Base-by-base conservation (phyloP, 2,888 invertebrate genomes). In the Pheosia tremula region DNA sequence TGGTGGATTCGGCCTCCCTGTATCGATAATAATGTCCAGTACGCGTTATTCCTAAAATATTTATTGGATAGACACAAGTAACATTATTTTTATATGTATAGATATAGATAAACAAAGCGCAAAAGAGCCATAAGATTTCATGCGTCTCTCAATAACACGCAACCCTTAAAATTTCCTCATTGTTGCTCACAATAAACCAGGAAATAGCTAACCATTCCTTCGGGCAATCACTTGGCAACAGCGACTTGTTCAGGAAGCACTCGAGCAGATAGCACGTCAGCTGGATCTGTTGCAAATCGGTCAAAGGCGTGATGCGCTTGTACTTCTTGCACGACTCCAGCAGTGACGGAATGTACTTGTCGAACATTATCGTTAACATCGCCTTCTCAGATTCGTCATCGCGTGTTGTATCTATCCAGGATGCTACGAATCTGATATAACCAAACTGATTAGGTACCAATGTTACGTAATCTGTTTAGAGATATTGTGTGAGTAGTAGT, bases 241-340 rank as follows among this genome's bases (percentile, higher is more conserved):
- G 96, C 61, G 95, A 94, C 8, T 96, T 96, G 0, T 96, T 97
- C 41, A 99, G 86, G 72, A 98, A 95, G 76, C 97, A 97, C 79
- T 98, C 98, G 4, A 99, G 93, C 47, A 99, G 90, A 81, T 96
- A 96, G 81, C 98, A 98, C 7, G 98, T 95, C 95, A 98, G 97
- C 85, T 97, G 96, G 58, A 99, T 95, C 82, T 98, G 98, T 60
- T 97, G 97, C 72, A 98, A 96, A 82, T 98, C 98, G 0, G 97
- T 97, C 36, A 99, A 95, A 0, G 98, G 98, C 0, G 98, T 98
- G 60, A 99, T 97, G 78, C 97, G 97, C 87, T 98, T 98, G 83
- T 98, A 96, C 78, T 95, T 96, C 59, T 94, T 94, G 69, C 96
- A 96, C 0, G 95, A 95, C 64, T 99, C 98, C 61, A 98, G 89